These are phyloP conservation scores for Diorhabda carinulata DNA, from an alignment of 1,140 invertebrate species.

Conservation along the genomic window DNA sequence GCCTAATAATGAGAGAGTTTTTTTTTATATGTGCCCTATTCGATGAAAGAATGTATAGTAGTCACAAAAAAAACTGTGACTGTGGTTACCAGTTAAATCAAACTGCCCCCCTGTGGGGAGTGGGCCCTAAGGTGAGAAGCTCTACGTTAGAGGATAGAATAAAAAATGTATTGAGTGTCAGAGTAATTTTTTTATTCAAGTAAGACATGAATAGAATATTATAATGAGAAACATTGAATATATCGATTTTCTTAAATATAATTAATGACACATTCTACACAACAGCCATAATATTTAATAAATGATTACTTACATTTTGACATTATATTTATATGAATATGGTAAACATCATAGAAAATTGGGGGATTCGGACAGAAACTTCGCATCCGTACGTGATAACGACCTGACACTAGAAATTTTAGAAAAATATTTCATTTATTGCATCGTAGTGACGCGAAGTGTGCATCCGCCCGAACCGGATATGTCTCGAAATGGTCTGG, in stretches of 20 bases:
- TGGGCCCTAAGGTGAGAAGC: too few species aligned
- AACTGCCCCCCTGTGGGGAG: too few species aligned
- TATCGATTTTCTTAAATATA: conserved; percentile 40
- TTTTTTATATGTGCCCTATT: too few species aligned
- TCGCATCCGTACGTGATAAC: conserved; percentile 46
- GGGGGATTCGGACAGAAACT: conserved; percentile 33
- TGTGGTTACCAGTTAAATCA: too few species aligned
- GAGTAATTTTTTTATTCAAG: conserved; percentile 41
- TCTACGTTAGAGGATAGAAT: background rate
- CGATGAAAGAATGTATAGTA: too few species aligned
- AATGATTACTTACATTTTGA: conserved; percentile 26
- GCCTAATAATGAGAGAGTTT: too few species aligned
- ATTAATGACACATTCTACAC: conserved; percentile 44
- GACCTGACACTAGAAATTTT: conserved; percentile 48
- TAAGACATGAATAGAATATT: conserved; percentile 44
- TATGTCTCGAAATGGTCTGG: conserved; percentile 50
- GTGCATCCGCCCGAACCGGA: conserved; percentile 39
- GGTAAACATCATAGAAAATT: conserved; percentile 46
- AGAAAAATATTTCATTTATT: conserved; percentile 44
- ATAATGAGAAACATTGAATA: conserved; percentile 45
- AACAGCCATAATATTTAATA: conserved; percentile 42
- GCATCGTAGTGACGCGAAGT: conserved; percentile 43
- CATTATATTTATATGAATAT: conserved; percentile 35
- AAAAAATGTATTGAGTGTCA: conserved; percentile 26
- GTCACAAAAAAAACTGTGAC: too few species aligned